A percentile compares a stretch with the other conserved stretches of the same genome.
Evolutionary conservation across 1,140 invertebrate genomes (phyloP).

Genomic region (Ridgeia piscesae): DNA sequence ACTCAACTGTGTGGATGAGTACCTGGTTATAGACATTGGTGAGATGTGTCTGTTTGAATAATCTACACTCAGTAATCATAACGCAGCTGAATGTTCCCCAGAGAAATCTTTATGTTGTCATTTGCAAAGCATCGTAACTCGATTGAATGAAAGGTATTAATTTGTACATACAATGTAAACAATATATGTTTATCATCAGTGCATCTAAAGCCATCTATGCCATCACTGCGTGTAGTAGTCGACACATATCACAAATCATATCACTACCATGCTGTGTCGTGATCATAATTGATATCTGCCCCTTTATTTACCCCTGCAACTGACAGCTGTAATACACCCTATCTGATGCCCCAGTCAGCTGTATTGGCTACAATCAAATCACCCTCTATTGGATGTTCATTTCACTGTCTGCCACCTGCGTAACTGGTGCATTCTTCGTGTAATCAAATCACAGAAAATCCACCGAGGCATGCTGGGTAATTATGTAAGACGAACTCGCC

Average conservation of each 20-base stretch:
- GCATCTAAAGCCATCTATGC: neutral
- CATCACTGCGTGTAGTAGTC: neutral
- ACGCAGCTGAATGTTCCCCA: too few relatives aligned
- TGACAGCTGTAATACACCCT: neutral
- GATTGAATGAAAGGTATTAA: too few relatives aligned
- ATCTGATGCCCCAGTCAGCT: neutral
- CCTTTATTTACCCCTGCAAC: neutral
- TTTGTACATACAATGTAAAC: too few relatives aligned
- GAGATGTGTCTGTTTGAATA: too few relatives aligned
- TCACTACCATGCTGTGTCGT: neutral
- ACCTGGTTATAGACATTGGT: too few relatives aligned
- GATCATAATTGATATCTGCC: neutral
- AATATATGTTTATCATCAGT: neutral
- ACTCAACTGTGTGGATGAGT: too few relatives aligned
- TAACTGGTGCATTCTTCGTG: neutral
- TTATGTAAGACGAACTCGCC: neutral
- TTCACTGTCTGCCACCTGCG: neutral
- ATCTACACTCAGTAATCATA: too few relatives aligned
- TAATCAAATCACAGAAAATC: neutral
- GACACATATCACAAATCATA: neutral
- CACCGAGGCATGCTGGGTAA: neutral
- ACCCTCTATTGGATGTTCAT: neutral
- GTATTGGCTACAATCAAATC: neutral
- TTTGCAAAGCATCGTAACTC: too few relatives aligned
- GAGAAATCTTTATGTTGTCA: too few relatives aligned